Conservation (phyloP, 2,888 invertebrate genomes). For the Andrena fulva region DNA sequence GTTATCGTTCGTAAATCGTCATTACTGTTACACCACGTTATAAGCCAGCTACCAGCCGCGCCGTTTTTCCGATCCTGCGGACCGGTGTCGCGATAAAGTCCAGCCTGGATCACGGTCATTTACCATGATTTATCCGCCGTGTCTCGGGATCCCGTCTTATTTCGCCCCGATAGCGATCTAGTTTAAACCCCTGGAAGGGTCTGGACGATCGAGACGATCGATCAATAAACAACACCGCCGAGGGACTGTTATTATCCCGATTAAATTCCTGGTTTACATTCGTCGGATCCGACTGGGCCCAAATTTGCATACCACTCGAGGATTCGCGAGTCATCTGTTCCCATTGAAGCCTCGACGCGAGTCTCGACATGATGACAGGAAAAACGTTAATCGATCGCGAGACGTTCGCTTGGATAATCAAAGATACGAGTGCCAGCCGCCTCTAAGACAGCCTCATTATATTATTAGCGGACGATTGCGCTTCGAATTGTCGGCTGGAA, state of each 20-base stretch:
- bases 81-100: constrained; percentile 53
- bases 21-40: constrained; percentile 50
- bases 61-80: constrained; percentile 53
- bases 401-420: constrained; percentile 19
- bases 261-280: background rate
- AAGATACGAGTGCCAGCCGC: background rate
- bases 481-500: constrained; percentile 39
- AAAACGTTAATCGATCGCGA: constrained; percentile 38
- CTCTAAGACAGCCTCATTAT: constrained; percentile 37
- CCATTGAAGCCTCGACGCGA: background rate
- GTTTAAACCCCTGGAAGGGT: background rate
- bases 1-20: constrained; percentile 70
- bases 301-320: background rate
- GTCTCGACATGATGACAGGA: background rate
- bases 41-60: constrained; percentile 52
- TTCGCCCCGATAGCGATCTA: constrained; percentile 32
- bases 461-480: constrained; percentile 45
- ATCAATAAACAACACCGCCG: constrained; percentile 3
- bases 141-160: constrained; percentile 17
- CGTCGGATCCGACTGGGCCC: background rate
- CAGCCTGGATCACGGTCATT: constrained; percentile 50
- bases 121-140: constrained; percentile 58
- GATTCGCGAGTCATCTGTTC: background rate
- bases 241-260: constrained; percentile 16
- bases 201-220: constrained; percentile 17